Percentiles rank a stretch among this genome's conserved stretches.
Conservation (phyloP, 2,888 invertebrate species). For the Philereme transversata region DNA sequence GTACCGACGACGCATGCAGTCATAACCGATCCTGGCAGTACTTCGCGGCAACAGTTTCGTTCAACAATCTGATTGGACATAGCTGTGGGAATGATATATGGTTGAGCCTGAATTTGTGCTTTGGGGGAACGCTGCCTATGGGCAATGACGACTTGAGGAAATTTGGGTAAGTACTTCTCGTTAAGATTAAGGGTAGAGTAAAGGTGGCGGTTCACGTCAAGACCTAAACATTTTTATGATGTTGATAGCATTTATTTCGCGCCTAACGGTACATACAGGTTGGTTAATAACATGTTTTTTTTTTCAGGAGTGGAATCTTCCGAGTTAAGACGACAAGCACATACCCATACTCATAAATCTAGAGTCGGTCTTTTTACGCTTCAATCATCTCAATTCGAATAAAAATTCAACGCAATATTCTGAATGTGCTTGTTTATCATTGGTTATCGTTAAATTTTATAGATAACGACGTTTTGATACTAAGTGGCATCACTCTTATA, state of each 20-base stretch:
- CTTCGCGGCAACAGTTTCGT: slow-evolving; percentile 50
- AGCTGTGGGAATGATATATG: slow-evolving; percentile 7
- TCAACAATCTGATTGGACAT: slow-evolving; percentile 23
- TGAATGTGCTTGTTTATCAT: too few species aligned
- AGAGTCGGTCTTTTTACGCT: too few species aligned
- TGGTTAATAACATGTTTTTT: too few species aligned
- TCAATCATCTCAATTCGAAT: too few species aligned
- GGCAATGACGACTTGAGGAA: slow-evolving; percentile 53
- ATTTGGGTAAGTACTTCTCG: slow-evolving; percentile 34
- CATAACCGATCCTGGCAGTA: slow-evolving; percentile 55
- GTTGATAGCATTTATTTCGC: too few species aligned
- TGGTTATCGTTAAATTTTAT: too few species aligned
- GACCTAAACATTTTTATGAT: too few species aligned
- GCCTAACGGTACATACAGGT: too few species aligned
- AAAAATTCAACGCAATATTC: too few species aligned
- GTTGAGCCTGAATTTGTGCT: slow-evolving; percentile 22
- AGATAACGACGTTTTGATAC: too few species aligned
- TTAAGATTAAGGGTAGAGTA: neutral
- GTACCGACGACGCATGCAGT: slow-evolving; percentile 41
- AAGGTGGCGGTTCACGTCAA: too few species aligned
- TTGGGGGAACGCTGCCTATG: slow-evolving; percentile 38
- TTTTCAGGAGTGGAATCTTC: slow-evolving; percentile 29
- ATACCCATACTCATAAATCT: slow-evolving; percentile 20
- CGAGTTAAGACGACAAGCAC: slow-evolving; percentile 10
- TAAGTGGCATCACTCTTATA: too few species aligned